phyloP scores from a whole-genome alignment of 2,797 vertebrate genomes.

The Mastacembelus armatus region DNA sequence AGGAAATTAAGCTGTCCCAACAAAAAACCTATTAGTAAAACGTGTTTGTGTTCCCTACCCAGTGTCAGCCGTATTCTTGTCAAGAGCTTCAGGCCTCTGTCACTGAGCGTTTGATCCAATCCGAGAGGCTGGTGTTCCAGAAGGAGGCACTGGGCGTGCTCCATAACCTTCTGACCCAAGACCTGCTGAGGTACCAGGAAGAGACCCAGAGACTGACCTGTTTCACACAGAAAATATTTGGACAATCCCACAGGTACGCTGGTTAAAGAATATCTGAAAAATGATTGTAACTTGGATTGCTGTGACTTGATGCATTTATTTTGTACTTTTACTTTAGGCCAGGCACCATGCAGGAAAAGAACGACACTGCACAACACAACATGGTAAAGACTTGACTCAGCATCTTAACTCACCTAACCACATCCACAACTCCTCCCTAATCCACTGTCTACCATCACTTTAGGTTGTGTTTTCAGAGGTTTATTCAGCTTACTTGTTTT shows the following conservation, averaged over 20 bases:
- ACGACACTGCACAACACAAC: constrained; percentile 49
- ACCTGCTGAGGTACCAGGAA: constrained; percentile 72
- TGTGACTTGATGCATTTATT: neutral
- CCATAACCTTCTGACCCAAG: constrained; percentile 70
- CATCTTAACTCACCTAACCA: too few relatives aligned
- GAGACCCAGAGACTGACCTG: constrained; percentile 58
- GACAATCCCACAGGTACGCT: constrained; percentile 40
- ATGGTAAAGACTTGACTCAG: constrained; percentile 80
- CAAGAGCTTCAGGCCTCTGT: constrained; percentile 62
- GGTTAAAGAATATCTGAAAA: too few relatives aligned
- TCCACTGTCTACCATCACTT: neutral
- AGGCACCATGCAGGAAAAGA: constrained; percentile 77
- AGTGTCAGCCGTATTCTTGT: constrained; percentile 47
- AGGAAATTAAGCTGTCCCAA: too few relatives aligned
- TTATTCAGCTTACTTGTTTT: neutral
- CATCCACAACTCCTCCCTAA: neutral
- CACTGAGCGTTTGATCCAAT: constrained; percentile 51
- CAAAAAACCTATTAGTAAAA: too few relatives aligned
- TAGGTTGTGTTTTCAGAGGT: too few relatives aligned
- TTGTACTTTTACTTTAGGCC: constrained; percentile 38
- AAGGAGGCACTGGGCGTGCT: constrained; percentile 75
- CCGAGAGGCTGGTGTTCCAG: constrained; percentile 70
- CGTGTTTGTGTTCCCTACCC: neutral
- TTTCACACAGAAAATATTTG: constrained; percentile 44
- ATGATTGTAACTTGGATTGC: too few relatives aligned